Conservation (phyloP, 2,888 invertebrate genomes). For the Drosophila prolongata region DNA sequence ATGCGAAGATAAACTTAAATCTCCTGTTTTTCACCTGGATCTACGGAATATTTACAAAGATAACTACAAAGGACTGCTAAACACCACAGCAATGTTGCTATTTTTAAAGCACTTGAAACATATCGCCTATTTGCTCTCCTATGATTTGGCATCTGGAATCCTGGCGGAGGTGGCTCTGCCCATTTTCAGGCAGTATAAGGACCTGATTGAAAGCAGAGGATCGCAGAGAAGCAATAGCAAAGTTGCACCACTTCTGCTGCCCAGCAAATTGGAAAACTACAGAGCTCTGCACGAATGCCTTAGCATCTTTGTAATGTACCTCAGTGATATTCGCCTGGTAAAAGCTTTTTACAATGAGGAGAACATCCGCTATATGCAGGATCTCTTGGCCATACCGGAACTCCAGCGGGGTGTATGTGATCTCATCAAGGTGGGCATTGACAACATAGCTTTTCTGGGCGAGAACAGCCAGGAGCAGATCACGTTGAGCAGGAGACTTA, state of each 20-base stretch:
- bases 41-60: constrained; percentile 72
- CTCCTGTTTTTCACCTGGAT: constrained; percentile 75
- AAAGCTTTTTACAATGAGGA: constrained; percentile 83
- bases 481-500: constrained; percentile 74
- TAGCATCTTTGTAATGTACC: constrained; percentile 82
- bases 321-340: constrained; percentile 82
- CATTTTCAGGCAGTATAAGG: constrained; percentile 80
- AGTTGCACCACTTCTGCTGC: constrained; percentile 34
- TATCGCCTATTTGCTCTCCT: constrained; percentile 79
- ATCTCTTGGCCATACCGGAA: constrained; percentile 78
- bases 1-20: constrained; percentile 82
- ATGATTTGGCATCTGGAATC: constrained; percentile 80
- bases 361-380: constrained; percentile 82
- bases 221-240: constrained; percentile 13
- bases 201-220: constrained; percentile 27
- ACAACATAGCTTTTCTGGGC: constrained; percentile 81
- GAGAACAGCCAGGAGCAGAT: constrained; percentile 80
- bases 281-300: constrained; percentile 80
- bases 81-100: constrained; percentile 59
- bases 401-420: constrained; percentile 82
- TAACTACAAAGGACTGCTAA: constrained; percentile 49
- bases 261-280: constrained; percentile 44
- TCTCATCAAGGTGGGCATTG: constrained; percentile 83
- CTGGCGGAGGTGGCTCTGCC: constrained; percentile 83
- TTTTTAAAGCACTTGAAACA: constrained; percentile 82